Conservation (phyloP, 2,113 vertebrate genomes). For the Lepidothrix coronata region DNA sequence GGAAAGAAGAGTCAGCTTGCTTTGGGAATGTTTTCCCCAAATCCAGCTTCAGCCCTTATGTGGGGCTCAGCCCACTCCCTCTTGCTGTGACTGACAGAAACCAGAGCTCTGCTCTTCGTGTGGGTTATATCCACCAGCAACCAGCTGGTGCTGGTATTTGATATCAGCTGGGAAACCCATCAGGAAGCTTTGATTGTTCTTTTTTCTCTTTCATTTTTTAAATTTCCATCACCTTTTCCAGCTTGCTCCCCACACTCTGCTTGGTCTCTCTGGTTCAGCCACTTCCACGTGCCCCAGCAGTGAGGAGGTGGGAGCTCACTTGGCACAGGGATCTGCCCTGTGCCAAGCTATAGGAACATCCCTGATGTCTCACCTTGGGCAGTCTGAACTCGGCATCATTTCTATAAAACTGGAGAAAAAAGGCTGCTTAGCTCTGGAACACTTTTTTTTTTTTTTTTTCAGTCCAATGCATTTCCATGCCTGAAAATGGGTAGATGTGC, state of each 20-base stretch:
- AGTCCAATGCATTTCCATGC: not conserved
- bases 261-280: not conserved
- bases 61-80: not conserved
- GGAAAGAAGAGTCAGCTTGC: not conserved
- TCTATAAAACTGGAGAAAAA: not conserved
- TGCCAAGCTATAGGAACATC: not conserved
- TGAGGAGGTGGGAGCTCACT: not conserved
- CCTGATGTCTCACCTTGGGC: not conserved
- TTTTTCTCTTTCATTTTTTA: not conserved
- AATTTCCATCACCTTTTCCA: not conserved
- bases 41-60: not conserved
- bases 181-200: not conserved
- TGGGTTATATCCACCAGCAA: not conserved
- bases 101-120: not conserved
- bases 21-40: not conserved
- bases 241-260: not conserved
- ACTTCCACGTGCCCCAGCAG: not conserved
- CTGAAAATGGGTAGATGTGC: not conserved
- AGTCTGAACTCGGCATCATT: not conserved
- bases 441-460: not conserved
- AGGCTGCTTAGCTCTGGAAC: not conserved
- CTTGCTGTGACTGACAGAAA: conserved; percentile 35
- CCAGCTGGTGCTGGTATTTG: not conserved
- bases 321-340: not conserved
- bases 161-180: not conserved